These are phyloP conservation scores for Ailuropoda melanoleuca DNA, from an alignment of 2,113 vertebrate species.

Conservation along the genomic window DNA sequence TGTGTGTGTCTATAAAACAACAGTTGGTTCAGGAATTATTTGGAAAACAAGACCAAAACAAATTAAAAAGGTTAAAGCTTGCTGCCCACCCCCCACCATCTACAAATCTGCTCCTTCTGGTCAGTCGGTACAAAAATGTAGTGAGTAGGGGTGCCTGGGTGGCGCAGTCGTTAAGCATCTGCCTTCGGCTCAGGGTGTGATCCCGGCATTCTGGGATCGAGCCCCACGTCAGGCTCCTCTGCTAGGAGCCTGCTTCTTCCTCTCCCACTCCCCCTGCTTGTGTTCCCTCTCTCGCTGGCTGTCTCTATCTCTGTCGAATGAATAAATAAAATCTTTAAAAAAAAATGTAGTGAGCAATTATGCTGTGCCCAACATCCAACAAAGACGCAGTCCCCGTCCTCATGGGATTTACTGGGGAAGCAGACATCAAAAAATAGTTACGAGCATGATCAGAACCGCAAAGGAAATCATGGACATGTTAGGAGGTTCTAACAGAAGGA, in stretches of 20 bases:
- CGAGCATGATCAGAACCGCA: background rate
- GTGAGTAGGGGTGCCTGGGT: background rate
- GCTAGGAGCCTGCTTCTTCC: too few relatives aligned
- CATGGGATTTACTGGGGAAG: background rate
- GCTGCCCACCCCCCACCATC: accelerated
- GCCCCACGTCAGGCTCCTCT: too few relatives aligned
- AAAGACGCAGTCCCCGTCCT: background rate
- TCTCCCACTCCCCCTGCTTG: too few relatives aligned
- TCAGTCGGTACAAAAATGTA: background rate
- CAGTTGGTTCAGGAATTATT: background rate
- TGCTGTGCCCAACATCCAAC: background rate
- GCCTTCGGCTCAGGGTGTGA: too few relatives aligned
- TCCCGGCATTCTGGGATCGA: too few relatives aligned
- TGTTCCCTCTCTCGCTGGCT: too few relatives aligned
- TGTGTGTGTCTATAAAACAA: background rate
- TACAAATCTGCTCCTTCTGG: background rate
- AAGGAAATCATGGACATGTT: background rate
- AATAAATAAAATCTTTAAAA: too few relatives aligned
- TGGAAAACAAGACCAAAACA: background rate
- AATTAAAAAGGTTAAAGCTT: background rate
- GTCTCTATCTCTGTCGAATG: too few relatives aligned
- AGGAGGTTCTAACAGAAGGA: background rate
- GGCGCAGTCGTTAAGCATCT: too few relatives aligned
- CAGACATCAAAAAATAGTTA: background rate
- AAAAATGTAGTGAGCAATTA: background rate